phyloP scores from a whole-genome alignment of 2,888 invertebrate species.

The Clivina fossor region DNA sequence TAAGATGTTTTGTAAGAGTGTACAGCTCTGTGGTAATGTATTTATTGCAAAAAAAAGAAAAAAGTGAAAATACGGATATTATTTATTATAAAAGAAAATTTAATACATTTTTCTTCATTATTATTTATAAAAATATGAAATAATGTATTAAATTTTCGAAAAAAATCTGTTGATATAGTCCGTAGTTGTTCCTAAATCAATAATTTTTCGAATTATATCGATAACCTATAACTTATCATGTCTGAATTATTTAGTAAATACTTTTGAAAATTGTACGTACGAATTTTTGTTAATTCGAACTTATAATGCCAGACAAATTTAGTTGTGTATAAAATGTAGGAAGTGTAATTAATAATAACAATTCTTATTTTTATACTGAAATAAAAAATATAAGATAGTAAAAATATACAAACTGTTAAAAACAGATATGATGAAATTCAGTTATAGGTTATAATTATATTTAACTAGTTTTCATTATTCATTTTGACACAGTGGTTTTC shows the following conservation, averaged over 20 bases:
- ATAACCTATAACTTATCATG: conserved; percentile 10
- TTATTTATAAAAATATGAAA: too few species aligned
- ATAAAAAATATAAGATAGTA: too few species aligned
- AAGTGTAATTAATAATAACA: too few species aligned
- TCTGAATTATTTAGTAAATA: too few species aligned
- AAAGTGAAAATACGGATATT: conserved; percentile 11
- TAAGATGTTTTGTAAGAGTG: too few species aligned
- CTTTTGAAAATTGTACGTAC: too few species aligned
- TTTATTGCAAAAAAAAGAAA: conserved; percentile 8
- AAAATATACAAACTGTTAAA: too few species aligned
- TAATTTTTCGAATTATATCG: neutral
- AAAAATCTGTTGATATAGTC: conserved; percentile 5
- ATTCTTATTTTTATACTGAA: conserved; percentile 3
- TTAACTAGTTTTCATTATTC: neutral
- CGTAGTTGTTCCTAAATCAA: conserved; percentile 14
- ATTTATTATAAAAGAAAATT: neutral
- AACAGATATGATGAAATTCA: neutral
- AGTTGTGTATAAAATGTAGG: too few species aligned
- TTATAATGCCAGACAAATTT: too few species aligned
- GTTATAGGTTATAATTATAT: conserved; percentile 2
- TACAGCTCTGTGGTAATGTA: conserved; percentile 6
- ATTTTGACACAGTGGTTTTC: neutral
- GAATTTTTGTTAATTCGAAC: too few species aligned
- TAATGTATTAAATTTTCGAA: neutral
- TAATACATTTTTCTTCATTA: neutral